A percentile compares a stretch with the other conserved stretches of the same genome.
phyloP scores from a whole-genome alignment of 2,113 vertebrate genomes.

The Lophotis ruficrista region DNA sequence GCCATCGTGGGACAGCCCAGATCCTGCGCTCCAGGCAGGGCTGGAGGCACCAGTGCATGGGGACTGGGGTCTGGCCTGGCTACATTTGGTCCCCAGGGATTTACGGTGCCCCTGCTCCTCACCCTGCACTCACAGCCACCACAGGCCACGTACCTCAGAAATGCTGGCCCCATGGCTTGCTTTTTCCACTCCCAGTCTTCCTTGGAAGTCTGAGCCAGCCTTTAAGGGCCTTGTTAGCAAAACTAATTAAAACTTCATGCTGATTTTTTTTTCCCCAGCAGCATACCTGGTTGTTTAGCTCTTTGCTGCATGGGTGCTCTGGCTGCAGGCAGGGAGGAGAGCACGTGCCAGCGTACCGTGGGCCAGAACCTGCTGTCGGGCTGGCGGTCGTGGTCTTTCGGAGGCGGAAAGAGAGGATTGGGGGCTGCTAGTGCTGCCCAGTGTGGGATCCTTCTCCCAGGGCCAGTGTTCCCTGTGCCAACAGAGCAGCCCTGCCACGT shows the following conservation, averaged over 20 bases:
- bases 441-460: not conserved
- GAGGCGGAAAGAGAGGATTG: not conserved
- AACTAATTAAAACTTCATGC: slow-evolving; percentile 34
- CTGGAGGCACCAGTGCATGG: not conserved
- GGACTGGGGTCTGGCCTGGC: not conserved
- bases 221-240: not conserved
- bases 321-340: not conserved
- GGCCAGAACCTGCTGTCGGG: not conserved
- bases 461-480: not conserved
- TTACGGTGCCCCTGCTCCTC: not conserved
- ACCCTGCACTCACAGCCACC: rapidly evolving
- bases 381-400: rapidly evolving
- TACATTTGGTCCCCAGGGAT: not conserved
- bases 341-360: not conserved
- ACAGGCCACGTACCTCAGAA: not conserved
- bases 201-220: not conserved
- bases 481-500: not conserved
- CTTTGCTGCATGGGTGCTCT: not conserved
- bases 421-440: not conserved
- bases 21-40: not conserved
- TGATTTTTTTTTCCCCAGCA: not conserved
- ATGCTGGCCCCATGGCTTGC: not conserved
- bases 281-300: not conserved
- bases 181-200: not conserved
- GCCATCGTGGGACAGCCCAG: not conserved